These are phyloP conservation scores for Lytechinus pictus DNA, from an alignment of 35 echinoderm and acorn worm genomes.

Conservation along the genomic window DNA sequence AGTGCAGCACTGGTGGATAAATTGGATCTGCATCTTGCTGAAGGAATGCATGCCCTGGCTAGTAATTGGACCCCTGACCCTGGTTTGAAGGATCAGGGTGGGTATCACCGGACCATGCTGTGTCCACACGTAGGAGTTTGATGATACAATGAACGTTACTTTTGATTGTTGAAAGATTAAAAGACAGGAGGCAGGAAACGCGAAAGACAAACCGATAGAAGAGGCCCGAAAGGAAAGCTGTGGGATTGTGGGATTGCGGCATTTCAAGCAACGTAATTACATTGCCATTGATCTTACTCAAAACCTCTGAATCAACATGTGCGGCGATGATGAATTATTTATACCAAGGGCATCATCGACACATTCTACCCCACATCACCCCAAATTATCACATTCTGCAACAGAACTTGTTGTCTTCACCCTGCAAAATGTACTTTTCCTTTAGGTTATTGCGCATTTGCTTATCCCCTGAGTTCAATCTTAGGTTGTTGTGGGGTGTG, in stretches of 20 bases:
- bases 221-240: not conserved
- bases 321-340: constrained; percentile 10
- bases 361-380: not conserved
- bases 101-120: too few relatives aligned
- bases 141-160: too few relatives aligned
- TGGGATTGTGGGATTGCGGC: not conserved
- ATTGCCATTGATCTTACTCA: not conserved
- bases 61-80: too few relatives aligned
- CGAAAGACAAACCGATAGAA: not conserved
- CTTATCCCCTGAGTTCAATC: not conserved
- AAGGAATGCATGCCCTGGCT: too few relatives aligned
- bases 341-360: not conserved
- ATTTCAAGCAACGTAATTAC: not conserved
- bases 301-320: not conserved
- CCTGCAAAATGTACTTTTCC: not conserved
- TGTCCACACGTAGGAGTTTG: too few relatives aligned
- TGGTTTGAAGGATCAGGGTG: too few relatives aligned
- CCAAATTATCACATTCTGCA: not conserved
- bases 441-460: not conserved
- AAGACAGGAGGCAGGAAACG: not conserved
- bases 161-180: not conserved
- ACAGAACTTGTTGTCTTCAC: not conserved
- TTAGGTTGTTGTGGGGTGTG: not conserved
- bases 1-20: too few relatives aligned
- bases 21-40: too few relatives aligned